Evolutionary conservation across 2,113 vertebrate genomes (phyloP), one percentile per base, ranked within the genome.

Genomic region (Boulengeromyrus knoepffleri): DNA sequence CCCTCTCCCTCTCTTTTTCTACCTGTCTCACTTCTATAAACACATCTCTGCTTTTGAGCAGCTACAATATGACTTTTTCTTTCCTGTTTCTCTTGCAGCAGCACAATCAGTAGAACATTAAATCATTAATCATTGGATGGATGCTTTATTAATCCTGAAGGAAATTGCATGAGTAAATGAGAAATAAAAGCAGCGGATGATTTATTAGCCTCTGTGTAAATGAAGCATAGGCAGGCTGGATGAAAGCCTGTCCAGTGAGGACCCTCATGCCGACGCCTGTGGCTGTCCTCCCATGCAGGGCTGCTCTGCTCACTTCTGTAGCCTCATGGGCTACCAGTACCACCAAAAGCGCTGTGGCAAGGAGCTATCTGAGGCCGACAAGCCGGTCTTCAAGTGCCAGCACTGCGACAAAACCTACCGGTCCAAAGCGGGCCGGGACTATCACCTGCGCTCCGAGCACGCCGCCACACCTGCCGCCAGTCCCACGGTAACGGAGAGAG

Each of bases 261-360:
- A 27, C 21, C 62, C 27, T 70, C 62, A 70, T 9, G 36, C 42
- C 19, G 3, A 85, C 8, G 2, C 1, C 21, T 85, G 2, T 39
- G n/a, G 31, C 49, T 45, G 31, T 31, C 19, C 36, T n/a, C 58
- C 62, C 58, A 86, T 45, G 0, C 89, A 99, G 98, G 98, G 97
- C 45, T 99, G 98, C 1, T 93, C 96, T 90, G 98, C 98, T 5
- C 96, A 98, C 90, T 99, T 99, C 95, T 97, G 97, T 94, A 99
- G 97, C 93, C 96, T 99, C 89, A 98, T 98, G 97, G 97, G 98
- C 86, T 99, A 98, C 95, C 98, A 99, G 95, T 99, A 99, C 94
- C 98, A 99, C 95, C 97, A 97, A 95, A 98, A 97, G 91, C 97
- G 98, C 88, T 99, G 98, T 31, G 97, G 98, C 88, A 96, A 97